Conservation (phyloP, 2,113 vertebrate species). For the Bagarius yarrelli region DNA sequence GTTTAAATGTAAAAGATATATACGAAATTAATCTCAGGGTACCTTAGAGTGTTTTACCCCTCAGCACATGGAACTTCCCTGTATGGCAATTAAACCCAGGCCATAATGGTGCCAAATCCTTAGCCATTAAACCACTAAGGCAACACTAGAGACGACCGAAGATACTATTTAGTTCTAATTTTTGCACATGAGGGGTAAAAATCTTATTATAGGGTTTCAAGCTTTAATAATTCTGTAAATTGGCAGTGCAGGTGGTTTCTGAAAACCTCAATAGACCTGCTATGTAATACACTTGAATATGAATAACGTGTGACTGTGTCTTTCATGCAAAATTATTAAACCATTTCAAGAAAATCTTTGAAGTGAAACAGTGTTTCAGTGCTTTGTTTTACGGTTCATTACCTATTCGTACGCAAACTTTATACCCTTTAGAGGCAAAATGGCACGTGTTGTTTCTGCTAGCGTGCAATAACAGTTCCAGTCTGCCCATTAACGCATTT, state of each 20-base stretch:
- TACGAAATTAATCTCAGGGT: background rate
- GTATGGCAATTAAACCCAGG: no score
- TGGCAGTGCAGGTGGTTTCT: background rate
- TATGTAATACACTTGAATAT: conserved; percentile 10
- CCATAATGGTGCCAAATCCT: no score
- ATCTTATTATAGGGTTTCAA: no score
- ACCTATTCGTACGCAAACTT: background rate
- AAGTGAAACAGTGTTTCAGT: background rate
- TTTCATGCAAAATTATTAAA: background rate
- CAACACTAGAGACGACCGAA: background rate
- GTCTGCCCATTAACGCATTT: background rate
- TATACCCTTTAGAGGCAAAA: background rate
- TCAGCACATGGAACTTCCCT: no score
- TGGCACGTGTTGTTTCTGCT: conserved; percentile 10
- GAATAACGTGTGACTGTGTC: conserved; percentile 36
- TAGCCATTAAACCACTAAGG: background rate
- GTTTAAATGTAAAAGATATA: background rate
- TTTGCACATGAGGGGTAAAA: background rate
- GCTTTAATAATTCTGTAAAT: background rate
- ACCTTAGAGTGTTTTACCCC: no score
- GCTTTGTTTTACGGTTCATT: background rate
- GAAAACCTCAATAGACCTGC: background rate
- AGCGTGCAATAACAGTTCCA: background rate
- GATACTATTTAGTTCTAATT: background rate
- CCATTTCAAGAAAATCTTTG: background rate